Evolutionary conservation across 2,888 invertebrate species (phyloP).

Genomic region (Drosophila anomalipes): DNA sequence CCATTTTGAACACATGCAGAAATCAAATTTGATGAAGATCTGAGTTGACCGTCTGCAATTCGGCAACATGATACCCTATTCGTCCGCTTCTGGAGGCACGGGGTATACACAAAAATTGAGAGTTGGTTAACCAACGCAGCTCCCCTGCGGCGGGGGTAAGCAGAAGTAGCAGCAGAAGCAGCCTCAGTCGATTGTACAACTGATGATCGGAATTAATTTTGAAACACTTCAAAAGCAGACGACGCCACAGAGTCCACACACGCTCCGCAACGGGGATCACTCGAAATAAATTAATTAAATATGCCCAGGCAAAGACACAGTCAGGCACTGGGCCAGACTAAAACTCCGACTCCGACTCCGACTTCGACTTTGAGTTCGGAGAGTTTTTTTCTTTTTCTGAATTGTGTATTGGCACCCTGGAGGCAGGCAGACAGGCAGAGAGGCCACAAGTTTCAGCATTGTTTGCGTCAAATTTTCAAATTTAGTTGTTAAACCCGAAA

Average conservation of each 20-base stretch:
- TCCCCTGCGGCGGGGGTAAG: conserved; percentile 58
- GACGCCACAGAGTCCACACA: conserved; percentile 55
- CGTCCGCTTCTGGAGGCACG: rapidly evolving
- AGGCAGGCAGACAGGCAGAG: conserved; percentile 30
- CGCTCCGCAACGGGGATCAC: conserved; percentile 57
- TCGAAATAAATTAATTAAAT: conserved; percentile 80
- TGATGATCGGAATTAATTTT: conserved; percentile 82
- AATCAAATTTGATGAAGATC: neutral
- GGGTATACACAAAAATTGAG: conserved; percentile 41
- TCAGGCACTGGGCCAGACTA: conserved; percentile 13
- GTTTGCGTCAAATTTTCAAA: conserved; percentile 81
- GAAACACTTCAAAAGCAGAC: conserved; percentile 79
- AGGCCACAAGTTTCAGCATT: conserved; percentile 55
- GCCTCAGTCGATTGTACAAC: conserved; percentile 36
- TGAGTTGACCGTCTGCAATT: neutral
- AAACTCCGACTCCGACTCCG: conserved; percentile 2
- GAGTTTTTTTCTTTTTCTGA: neutral
- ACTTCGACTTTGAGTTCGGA: conserved; percentile 15
- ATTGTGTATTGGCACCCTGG: conserved; percentile 54
- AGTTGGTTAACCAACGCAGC: conserved; percentile 54
- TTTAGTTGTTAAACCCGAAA: conserved; percentile 82
- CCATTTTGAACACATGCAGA: neutral
- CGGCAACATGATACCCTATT: neutral
- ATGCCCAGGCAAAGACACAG: conserved; percentile 20
- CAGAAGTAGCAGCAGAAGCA: conserved; percentile 13